phyloP scores from a whole-genome alignment of 2,888 invertebrate species.

The Leucozona laternaria region DNA sequence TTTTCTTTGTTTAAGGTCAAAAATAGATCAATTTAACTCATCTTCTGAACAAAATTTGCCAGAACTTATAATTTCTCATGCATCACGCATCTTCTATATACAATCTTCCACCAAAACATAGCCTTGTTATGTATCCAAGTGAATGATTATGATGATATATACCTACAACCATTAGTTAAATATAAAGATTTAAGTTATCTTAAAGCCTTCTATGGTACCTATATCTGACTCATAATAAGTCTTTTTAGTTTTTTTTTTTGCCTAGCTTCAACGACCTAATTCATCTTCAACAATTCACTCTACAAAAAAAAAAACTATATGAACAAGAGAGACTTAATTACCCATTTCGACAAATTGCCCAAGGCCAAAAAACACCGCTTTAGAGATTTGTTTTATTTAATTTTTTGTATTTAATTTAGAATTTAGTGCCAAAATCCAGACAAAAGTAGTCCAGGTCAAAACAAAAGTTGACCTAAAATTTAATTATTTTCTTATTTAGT shows the following conservation, averaged over 20 bases:
- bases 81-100: not conserved
- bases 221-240: not conserved
- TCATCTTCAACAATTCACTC: not conserved
- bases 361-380: constrained; percentile 1
- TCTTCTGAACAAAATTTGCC: not conserved
- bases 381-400: not conserved
- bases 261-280: constrained; percentile 5
- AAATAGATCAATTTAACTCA: not conserved
- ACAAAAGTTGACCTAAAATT: not conserved
- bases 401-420: not conserved
- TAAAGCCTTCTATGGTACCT: not conserved
- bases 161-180: not conserved
- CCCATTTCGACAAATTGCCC: constrained; percentile 3
- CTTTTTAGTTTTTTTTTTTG: not conserved
- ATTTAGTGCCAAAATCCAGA: not conserved
- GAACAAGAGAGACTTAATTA: constrained; percentile 20
- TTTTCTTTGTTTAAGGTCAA: not conserved
- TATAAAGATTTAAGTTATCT: not conserved
- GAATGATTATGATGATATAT: not conserved
- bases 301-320: not conserved
- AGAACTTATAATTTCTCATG: not conserved
- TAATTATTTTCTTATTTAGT: not conserved
- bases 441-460: not conserved
- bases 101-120: not conserved
- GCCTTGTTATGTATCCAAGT: constrained; percentile 22